A percentile compares a stretch with the other conserved stretches of the same genome.
phyloP scores from a whole-genome alignment of 2,113 vertebrate species.

The Epinephelus cyanopodus region DNA sequence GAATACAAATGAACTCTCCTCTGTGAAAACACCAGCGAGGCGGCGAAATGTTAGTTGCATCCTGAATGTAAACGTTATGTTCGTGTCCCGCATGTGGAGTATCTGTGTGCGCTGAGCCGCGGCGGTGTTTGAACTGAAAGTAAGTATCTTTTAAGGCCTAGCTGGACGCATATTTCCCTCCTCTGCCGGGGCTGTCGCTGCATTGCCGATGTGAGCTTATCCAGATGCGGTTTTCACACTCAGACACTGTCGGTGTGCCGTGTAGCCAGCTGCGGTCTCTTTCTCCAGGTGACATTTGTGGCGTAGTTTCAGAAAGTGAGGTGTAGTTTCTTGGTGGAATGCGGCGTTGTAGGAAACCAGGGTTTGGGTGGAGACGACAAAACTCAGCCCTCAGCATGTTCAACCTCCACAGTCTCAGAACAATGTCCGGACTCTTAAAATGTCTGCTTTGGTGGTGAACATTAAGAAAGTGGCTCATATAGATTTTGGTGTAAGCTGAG shows the following conservation, averaged over 20 bases:
- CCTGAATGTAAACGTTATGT: background rate
- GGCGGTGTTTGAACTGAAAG: conserved; percentile 2
- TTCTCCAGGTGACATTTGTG: background rate
- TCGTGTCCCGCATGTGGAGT: background rate
- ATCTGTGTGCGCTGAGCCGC: conserved; percentile 1
- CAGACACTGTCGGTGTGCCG: too few relatives aligned
- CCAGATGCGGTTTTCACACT: background rate
- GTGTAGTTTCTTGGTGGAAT: conserved; percentile 9
- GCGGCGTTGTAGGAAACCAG: conserved; percentile 9
- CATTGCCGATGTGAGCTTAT: background rate
- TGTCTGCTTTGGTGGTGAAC: too few relatives aligned
- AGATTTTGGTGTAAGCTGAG: background rate
- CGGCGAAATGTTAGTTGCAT: background rate
- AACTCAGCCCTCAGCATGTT: conserved; percentile 22
- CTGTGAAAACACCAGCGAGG: background rate
- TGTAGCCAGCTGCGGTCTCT: background rate
- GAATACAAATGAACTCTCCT: conserved; percentile 10
- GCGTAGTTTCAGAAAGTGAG: background rate
- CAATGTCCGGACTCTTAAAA: background rate
- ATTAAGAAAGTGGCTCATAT: background rate
- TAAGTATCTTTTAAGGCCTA: conserved; percentile 48
- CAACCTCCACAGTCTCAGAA: background rate
- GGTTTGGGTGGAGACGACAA: conserved; percentile 65
- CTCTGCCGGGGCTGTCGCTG: background rate
- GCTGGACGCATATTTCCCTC: background rate